Evolutionary conservation across 2,888 invertebrate genomes (phyloP).

Genomic region (Embidobia sp.): DNA sequence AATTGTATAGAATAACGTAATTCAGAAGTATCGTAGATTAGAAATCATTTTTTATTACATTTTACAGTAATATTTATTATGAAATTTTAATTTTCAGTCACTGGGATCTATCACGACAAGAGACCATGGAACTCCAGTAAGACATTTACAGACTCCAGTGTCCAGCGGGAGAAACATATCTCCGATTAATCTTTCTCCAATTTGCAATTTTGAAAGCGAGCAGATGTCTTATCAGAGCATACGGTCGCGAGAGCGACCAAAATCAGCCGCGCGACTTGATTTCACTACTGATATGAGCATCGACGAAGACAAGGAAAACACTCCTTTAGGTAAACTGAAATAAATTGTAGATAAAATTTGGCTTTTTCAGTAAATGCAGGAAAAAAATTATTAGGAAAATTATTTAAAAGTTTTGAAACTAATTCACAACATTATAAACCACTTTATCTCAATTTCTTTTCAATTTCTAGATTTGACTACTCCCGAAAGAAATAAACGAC

Average conservation of each 20-base stretch:
- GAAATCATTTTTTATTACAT: too few species aligned
- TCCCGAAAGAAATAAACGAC: too few species aligned
- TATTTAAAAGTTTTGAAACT: too few species aligned
- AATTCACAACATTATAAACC: too few species aligned
- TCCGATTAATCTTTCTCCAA: conserved; percentile 76
- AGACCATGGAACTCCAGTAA: conserved; percentile 72
- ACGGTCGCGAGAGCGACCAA: conserved; percentile 66
- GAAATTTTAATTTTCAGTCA: not conserved
- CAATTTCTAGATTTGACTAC: too few species aligned
- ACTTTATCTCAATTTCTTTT: too few species aligned
- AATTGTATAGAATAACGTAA: too few species aligned
- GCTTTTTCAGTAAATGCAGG: too few species aligned
- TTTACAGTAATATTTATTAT: too few species aligned
- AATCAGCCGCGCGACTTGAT: conserved; percentile 71
- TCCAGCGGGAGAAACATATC: conserved; percentile 69
- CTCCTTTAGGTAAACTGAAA: conserved; percentile 15
- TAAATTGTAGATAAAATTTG: too few species aligned
- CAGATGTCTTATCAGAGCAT: conserved; percentile 73
- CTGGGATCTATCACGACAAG: conserved; percentile 62
- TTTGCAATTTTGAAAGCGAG: conserved; percentile 63
- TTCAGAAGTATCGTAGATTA: too few species aligned
- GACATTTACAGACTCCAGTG: conserved; percentile 8
- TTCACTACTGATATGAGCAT: conserved; percentile 76
- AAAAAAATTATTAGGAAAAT: too few species aligned
- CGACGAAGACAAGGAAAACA: conserved; percentile 61